Evolutionary conservation across 2,888 invertebrate genomes (phyloP), one percentile per base, ranked within the genome.

Genomic region (Orthonychiurus folsomi): DNA sequence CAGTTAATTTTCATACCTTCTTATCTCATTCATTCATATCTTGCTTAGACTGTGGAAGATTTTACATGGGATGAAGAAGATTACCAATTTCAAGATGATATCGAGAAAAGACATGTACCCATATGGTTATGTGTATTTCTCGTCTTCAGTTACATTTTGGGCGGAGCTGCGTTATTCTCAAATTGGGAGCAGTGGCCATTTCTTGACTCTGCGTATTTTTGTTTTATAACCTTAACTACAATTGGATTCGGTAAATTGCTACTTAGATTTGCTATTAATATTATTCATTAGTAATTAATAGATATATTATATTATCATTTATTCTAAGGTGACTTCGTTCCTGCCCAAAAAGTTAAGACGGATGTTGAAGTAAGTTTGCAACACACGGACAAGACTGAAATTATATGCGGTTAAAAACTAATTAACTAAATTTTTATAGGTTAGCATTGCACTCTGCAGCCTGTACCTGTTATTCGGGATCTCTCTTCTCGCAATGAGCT

Each of bases 391-490:
- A 9, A 37, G 15, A 37, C 5, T 37, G 37, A 37, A 5, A 37
- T 5, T 5, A 37, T 37, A 37, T 15, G 15, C 15, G 15, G 5
- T 37, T 37, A n/a, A n/a, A n/a, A n/a, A n/a, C n/a, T n/a, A n/a
- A n/a, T n/a, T n/a, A n/a, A n/a, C n/a, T n/a, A n/a, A n/a, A n/a
- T n/a, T n/a, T n/a, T n/a, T n/a, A n/a, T 20, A 65, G 65, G 60
- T 63, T 12, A 85, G 86, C 70, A 84, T 95, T 67, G 93, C 93
- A 0, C 82, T 93, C 60, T 93, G 93, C 75, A 93, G 93, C 0
- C 79, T 95, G 61, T 96, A 96, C 79, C 81, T 95, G 67, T 82
- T 96, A 53, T 93, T 95, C 77, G 95, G 95, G 9, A 95, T 95
- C 75, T 91, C 94, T 0, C 79, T 95, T 55, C 79, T 95, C 69